Evolutionary conservation across 2,113 vertebrate genomes (phyloP), one percentile per base, ranked within the genome.

Genomic region (Passer montanus): DNA sequence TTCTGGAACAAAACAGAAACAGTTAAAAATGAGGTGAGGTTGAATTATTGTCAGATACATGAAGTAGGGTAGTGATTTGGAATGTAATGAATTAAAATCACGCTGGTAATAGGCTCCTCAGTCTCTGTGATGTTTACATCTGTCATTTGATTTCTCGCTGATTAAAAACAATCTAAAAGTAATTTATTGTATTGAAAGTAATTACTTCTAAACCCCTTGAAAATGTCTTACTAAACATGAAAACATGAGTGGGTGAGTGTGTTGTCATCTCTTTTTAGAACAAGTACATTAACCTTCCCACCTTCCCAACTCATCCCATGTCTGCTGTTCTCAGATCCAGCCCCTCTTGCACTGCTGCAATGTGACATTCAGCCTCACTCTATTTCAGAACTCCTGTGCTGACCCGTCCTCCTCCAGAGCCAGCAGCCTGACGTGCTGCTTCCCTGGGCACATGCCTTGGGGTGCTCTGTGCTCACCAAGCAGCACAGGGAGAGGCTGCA

Each of bases 1-100:
- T 99, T 99, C 99, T 99, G 98, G 60, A 97, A 97, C 24, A 82
- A 90, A 84, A 90, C 91, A 43, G 72, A 93, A 93, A 53, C 43
- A 53, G 78, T 96, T 87, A 83, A 69, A 87, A 87, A 22, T 26
- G 39, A 59, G 47, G 26, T 82, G 76, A 87, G 53, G 69, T 10
- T 31, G 11, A 56, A 75, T 66, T 59, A 69, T 2, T 10, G 11
- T 68, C 37, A 78, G 66, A 60, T 62, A 68, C 37, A 17, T 33
- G 33, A 83, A 77, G 55, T 23, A 11, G 10, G 18, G n/a, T 41
- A 52, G 21, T 22, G 11, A 86, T 89, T 62, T 77, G 33, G 60
- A 63, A 70, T 19, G 52, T 52, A 59, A 84, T 43, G 84, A 78
- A 76, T 91, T 73, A 80, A 74, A 95, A 82, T 88, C 58, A 69